Conservation (phyloP, 2,888 invertebrate species). For the Luperina nickerlii region DNA sequence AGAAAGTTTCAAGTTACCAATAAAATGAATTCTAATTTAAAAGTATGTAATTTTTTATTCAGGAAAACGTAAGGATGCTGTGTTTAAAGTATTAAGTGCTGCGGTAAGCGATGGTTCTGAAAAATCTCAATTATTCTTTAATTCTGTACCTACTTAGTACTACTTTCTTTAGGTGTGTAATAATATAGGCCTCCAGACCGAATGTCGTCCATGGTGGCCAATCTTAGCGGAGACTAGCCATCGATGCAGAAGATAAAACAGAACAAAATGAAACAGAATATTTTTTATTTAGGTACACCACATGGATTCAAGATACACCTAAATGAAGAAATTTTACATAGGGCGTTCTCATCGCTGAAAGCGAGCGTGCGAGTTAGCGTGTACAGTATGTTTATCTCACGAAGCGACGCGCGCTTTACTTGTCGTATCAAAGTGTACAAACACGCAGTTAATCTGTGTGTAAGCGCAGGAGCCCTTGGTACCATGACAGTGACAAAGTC, state of each 20-base stretch:
- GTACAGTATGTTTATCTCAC: background rate
- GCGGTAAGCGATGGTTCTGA: background rate
- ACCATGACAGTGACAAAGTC: background rate
- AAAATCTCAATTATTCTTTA: background rate
- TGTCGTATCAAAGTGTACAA: background rate
- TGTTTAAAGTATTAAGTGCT: background rate
- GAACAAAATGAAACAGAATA: background rate
- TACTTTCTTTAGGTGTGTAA: background rate
- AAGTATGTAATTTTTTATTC: background rate
- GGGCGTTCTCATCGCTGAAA: background rate
- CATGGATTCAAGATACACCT: background rate
- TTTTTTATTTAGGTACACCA: background rate
- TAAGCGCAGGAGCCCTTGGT: background rate
- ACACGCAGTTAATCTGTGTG: background rate
- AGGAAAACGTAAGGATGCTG: too few relatives aligned
- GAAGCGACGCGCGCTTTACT: background rate
- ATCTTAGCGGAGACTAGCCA: background rate
- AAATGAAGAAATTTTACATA: background rate
- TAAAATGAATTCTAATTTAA: background rate
- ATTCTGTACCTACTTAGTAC: background rate
- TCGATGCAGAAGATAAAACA: background rate
- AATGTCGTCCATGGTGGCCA: background rate
- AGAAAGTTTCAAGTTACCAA: background rate
- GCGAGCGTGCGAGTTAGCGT: background rate
- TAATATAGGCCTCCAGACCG: background rate